A percentile compares a stretch with the other conserved stretches of the same genome.
These are phyloP conservation scores for Maconellicoccus hirsutus DNA, from an alignment of 1,140 invertebrate species.

Conservation along the genomic window DNA sequence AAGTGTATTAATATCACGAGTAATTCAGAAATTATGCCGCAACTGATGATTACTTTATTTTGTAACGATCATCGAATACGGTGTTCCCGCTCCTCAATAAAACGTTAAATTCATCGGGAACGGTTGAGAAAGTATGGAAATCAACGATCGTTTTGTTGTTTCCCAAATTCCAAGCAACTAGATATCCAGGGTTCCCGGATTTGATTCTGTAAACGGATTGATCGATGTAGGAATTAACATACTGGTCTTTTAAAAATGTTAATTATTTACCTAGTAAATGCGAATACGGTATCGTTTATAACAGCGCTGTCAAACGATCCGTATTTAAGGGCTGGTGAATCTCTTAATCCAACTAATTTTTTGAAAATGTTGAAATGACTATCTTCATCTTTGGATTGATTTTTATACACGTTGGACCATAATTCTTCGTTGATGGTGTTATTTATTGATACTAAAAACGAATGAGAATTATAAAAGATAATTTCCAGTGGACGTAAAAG, in stretches of 20 bases:
- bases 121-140: not conserved
- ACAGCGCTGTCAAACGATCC: not conserved
- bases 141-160: not conserved
- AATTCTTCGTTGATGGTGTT: not conserved
- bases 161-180: constrained; percentile 6
- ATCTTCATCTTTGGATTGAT: not conserved
- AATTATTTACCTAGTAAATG: constrained; percentile 12
- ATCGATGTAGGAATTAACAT: not conserved
- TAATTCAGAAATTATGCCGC: not conserved
- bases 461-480: not conserved
- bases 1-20: not conserved
- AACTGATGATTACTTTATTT: not conserved
- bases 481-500: not conserved
- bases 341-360: not conserved
- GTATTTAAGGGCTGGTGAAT: not conserved
- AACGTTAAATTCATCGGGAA: not conserved
- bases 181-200: constrained; percentile 10
- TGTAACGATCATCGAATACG: not conserved
- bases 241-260: too few species aligned
- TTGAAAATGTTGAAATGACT: not conserved
- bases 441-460: not conserved
- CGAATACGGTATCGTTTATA: not conserved
- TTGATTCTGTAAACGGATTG: constrained; percentile 4
- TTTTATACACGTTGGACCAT: not conserved
- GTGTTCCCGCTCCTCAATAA: not conserved